These are phyloP conservation scores for Octopus sinensis DNA, from an alignment of 1,140 invertebrate genomes.

Conservation along the genomic window DNA sequence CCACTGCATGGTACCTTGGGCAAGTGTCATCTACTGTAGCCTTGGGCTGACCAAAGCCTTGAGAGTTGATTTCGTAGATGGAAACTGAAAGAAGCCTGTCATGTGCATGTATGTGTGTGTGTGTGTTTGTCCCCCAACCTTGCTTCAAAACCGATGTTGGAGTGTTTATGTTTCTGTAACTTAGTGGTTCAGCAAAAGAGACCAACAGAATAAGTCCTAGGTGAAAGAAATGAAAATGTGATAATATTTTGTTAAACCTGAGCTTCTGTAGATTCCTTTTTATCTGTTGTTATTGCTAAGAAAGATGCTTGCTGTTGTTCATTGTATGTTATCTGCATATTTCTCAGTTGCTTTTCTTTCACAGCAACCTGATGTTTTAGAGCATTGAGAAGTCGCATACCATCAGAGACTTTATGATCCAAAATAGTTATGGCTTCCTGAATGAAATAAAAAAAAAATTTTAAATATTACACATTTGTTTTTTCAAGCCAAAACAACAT, in stretches of 20 bases:
- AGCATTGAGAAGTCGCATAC: conserved; percentile 51
- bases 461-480: too few species aligned
- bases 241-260: conserved; percentile 35
- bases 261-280: conserved; percentile 54
- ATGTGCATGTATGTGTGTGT: background rate
- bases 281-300: conserved; percentile 52
- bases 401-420: conserved; percentile 57
- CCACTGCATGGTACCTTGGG: too few species aligned
- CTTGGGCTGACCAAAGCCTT: too few species aligned
- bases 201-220: background rate
- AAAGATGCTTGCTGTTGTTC: conserved; percentile 54
- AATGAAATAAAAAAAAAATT: conserved; percentile 1
- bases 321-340: conserved; percentile 52
- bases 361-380: conserved; percentile 48
- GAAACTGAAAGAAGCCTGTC: too few species aligned
- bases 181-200: background rate
- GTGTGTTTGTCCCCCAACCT: background rate
- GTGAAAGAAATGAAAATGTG: too few species aligned
- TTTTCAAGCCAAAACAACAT: too few species aligned
- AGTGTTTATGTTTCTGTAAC: background rate
- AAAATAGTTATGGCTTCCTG: conserved; percentile 56
- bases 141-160: background rate
- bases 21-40: too few species aligned
- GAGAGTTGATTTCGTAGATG: too few species aligned
- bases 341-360: conserved; percentile 54